Evolutionary conservation across 2,888 invertebrate species (phyloP), one percentile per base, ranked within the genome.

Genomic region (Rhabditoides inermis): DNA sequence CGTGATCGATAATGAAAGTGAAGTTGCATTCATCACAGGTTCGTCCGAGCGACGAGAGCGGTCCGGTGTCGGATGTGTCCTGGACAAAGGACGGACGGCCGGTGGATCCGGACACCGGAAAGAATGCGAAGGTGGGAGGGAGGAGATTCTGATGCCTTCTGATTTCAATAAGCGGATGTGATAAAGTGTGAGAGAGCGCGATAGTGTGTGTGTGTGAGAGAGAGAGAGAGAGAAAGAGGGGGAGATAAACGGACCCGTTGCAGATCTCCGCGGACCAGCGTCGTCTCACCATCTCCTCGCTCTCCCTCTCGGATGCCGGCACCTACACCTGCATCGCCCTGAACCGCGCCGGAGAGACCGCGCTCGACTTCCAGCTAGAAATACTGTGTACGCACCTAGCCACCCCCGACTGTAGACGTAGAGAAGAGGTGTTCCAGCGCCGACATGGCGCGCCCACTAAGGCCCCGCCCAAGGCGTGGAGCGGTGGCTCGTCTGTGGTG

Each of bases 271-370:
- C 56, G n/a, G 68, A 70, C 50, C 63, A 65, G 12, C 57, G 65
- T 22, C 64, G 61, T 20, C 56, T 73, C 27, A 56, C 60, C 12
- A 51, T 69, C 12, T 36, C 46, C 2, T 30, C 53, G 27, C 51
- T 65, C 0, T 30, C 65, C 66, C 77, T 67, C 76, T 79, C 10
- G 68, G 81, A 85, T 72, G 80, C 65, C 25, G 70, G 70, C 41
- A 45, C 53, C 47, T 85, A 84, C 72, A 81, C 82, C 0, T 85
- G 85, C 70, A 79, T 84, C 23, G 83, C 84, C 54, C 81, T 82
- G 15, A 85, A 85, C 77, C 81, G 82, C 59, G 84, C 83, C 0
- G 86, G 86, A 5, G 81, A 82, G 37, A 81, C 82, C 0, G 83
- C 84, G 53, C 77, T 82, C 15, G 76, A 79, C n/a, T 84, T 82